These are phyloP conservation scores for Trigoniulus corallinus DNA, from an alignment of 1,140 invertebrate species.

Conservation along the genomic window DNA sequence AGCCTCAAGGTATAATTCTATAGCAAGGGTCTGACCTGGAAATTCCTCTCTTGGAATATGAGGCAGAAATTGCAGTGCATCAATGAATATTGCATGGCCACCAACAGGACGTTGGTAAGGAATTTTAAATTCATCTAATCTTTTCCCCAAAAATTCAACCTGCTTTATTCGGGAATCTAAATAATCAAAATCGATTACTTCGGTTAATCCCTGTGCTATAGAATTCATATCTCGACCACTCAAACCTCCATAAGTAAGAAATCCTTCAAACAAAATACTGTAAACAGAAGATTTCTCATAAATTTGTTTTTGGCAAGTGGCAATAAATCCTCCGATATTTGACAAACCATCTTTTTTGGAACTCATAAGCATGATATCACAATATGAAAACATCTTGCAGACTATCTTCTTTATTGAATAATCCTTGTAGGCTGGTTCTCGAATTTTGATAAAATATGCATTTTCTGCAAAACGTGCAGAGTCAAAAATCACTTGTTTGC, in stretches of 20 bases:
- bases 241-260: conserved; percentile 9
- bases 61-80: neutral
- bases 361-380: conserved; percentile 7
- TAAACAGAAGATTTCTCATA: neutral
- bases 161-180: conserved; percentile 4
- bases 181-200: conserved; percentile 10
- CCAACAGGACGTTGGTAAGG: neutral
- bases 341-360: conserved; percentile 11
- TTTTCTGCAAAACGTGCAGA: conserved; percentile 6
- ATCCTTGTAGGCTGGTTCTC: conserved; percentile 4
- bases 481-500: conserved; percentile 1
- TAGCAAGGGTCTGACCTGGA: conserved; percentile 4
- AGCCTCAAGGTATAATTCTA: neutral
- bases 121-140: neutral
- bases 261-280: conserved; percentile 6
- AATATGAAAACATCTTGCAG: conserved; percentile 5
- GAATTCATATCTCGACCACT: conserved; percentile 10
- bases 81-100: neutral
- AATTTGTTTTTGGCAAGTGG: neutral
- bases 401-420: conserved; percentile 5
- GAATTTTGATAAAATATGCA: conserved; percentile 6
- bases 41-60: conserved; percentile 1
- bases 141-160: conserved; percentile 3
- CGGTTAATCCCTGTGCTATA: conserved; percentile 7
- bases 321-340: conserved; percentile 9